phyloP scores from a whole-genome alignment of 2,113 vertebrate genomes.

The Dasyornis broadbenti region DNA sequence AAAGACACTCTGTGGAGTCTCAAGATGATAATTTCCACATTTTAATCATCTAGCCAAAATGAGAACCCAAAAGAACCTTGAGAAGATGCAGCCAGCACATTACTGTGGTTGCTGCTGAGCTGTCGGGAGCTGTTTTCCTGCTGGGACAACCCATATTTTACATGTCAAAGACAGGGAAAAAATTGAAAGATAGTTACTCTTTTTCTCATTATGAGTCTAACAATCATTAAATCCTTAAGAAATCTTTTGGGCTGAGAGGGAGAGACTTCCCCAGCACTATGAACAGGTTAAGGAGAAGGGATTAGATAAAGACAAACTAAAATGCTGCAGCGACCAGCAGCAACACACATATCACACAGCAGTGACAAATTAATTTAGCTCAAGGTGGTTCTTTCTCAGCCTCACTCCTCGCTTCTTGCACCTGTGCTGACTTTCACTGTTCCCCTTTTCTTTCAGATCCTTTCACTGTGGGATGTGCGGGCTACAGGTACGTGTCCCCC shows the following conservation, averaged over 20 bases:
- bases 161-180: neutral
- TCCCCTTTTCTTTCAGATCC: neutral
- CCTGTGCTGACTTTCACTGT: neutral
- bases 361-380: neutral
- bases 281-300: neutral
- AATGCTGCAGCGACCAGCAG: neutral
- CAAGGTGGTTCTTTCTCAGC: neutral
- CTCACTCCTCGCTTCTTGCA: neutral
- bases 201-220: neutral
- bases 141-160: neutral
- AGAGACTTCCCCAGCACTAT: neutral
- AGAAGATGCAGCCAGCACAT: neutral
- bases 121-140: neutral
- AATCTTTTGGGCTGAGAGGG: neutral
- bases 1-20: neutral
- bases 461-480: neutral
- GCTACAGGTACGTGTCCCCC: neutral
- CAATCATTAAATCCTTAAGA: neutral
- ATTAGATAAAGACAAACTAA: neutral
- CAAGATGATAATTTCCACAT: neutral
- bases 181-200: neutral
- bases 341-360: neutral
- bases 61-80: neutral
- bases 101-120: neutral
- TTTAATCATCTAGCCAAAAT: neutral